Conservation (phyloP, 1,140 invertebrate genomes). For the Zelostemma sp. region DNA sequence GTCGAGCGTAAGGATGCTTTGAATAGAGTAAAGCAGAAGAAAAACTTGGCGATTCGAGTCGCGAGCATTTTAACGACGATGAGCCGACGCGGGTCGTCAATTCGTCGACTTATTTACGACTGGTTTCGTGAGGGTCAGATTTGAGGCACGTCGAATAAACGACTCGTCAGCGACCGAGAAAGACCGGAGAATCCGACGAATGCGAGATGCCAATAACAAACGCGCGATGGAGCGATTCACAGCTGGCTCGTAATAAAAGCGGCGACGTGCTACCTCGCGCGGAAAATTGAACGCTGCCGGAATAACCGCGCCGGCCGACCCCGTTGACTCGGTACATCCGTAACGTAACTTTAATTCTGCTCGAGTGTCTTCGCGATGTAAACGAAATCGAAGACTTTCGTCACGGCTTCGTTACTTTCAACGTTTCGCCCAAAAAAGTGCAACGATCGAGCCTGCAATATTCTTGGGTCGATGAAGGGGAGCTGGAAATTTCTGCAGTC, state of each 20-base stretch:
- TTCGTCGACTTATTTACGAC: not conserved
- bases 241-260: slow-evolving; percentile 31
- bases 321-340: not conserved
- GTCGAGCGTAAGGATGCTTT: too few species aligned
- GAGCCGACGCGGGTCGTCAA: not conserved
- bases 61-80: not conserved
- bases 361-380: too few species aligned
- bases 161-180: slow-evolving; percentile 6
- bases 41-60: too few species aligned
- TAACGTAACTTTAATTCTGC: not conserved
- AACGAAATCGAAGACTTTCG: too few species aligned
- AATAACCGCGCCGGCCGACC: not conserved
- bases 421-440: too few species aligned
- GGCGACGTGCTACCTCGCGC: slow-evolving; percentile 27
- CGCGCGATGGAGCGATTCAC: slow-evolving; percentile 21
- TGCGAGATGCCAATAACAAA: slow-evolving; percentile 31
- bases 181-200: slow-evolving; percentile 1
- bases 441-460: too few species aligned
- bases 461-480: too few species aligned
- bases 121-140: too few species aligned
- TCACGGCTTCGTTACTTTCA: too few species aligned
- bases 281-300: slow-evolving; percentile 34
- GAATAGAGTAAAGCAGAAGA: too few species aligned
- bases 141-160: not conserved
- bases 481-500: too few species aligned